Base-by-base conservation (phyloP, 2,888 invertebrate species). In the Phengaris alcon region DNA sequence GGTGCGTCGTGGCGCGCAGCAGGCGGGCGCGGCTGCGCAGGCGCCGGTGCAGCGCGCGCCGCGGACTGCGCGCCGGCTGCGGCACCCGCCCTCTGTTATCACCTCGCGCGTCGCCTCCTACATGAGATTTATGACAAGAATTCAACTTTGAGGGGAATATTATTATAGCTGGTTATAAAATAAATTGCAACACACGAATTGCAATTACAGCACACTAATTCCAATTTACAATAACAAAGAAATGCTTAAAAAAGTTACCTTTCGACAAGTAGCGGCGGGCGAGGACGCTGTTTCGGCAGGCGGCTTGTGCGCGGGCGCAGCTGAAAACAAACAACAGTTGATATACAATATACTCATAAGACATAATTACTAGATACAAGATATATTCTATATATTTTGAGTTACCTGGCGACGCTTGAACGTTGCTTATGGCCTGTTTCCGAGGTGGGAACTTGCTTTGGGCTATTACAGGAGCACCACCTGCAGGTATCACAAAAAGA, bases 1-100 rank as follows among this genome's bases (percentile, higher is more conserved):
- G 82, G 97, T 98, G 91, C 97, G 97, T 86, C 97, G 95, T 3
- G 99, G 97, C 79, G 96, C 95, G 90, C 99, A 99, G 94, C 99
- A 99, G 82, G 95, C 94, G 80, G 95, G 95, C 70, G 95, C 95
- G 80, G 97, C 95, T 79, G 97, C 97, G 84, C 97, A 97, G 83
- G 97, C 97, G 77, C 96, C 95, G 90, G 83, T 95, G 95, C 75
- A 95, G 81, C 96, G 80, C 76, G 98, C 98, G 88, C 97, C 97
- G 85, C 98, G 97, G 80, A 99, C 95, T 72, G 97, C 97, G 85
- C 98, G 97, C 77, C 98, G 95, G 78, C 98, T 97, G 81, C 98
- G 95, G 89, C 99, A 99, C 78, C 96, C 95, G 82, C 98, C 98
- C 87, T 98, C 98, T 75, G 97, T 97, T 86, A 98, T 97, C 88